Conservation (phyloP, 2,797 vertebrate genomes). For the Okamejei kenojei region DNA sequence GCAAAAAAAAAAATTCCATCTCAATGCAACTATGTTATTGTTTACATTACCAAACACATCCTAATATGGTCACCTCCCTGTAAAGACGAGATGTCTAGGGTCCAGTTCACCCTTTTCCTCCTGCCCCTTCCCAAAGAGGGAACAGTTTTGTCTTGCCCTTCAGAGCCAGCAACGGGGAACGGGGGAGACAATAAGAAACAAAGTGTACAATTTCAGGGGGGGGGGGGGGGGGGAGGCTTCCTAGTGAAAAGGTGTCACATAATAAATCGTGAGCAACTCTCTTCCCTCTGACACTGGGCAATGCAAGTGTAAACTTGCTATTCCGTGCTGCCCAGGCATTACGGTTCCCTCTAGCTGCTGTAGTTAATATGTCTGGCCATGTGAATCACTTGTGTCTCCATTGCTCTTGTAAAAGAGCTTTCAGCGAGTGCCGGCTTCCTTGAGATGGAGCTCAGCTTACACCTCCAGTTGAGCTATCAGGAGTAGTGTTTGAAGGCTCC, state of each 20-base stretch:
- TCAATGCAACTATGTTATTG: slow-evolving; percentile 94
- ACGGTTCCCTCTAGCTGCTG: slow-evolving; percentile 43
- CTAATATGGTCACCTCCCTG: slow-evolving; percentile 94
- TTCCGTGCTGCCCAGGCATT: slow-evolving; percentile 43
- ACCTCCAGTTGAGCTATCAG: slow-evolving; percentile 44
- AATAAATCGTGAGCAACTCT: slow-evolving; percentile 58
- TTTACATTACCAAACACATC: slow-evolving; percentile 91
- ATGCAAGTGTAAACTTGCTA: slow-evolving; percentile 53
- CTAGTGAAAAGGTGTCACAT: slow-evolving; percentile 66
- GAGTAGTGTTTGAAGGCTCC: slow-evolving; percentile 52
- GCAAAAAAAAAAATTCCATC: slow-evolving; percentile 69
- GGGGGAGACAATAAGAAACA: slow-evolving; percentile 77
- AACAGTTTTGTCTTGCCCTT: slow-evolving; percentile 63
- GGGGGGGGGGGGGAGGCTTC: slow-evolving; percentile 51
- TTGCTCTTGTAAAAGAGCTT: slow-evolving; percentile 11
- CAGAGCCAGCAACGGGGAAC: slow-evolving; percentile 43
- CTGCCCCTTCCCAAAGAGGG: slow-evolving; percentile 67
- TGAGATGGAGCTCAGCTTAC: slow-evolving; percentile 50
- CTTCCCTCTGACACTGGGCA: slow-evolving; percentile 50
- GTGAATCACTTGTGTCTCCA: slow-evolving; percentile 44
- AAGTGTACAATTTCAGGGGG: slow-evolving; percentile 72
- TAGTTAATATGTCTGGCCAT: slow-evolving; percentile 46
- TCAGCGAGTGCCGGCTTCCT: slow-evolving; percentile 41
- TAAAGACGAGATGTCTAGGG: slow-evolving; percentile 62
- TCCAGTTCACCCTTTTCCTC: slow-evolving; percentile 43